phyloP scores from a whole-genome alignment of 2,888 invertebrate genomes.

The Heliothis peltigera region DNA sequence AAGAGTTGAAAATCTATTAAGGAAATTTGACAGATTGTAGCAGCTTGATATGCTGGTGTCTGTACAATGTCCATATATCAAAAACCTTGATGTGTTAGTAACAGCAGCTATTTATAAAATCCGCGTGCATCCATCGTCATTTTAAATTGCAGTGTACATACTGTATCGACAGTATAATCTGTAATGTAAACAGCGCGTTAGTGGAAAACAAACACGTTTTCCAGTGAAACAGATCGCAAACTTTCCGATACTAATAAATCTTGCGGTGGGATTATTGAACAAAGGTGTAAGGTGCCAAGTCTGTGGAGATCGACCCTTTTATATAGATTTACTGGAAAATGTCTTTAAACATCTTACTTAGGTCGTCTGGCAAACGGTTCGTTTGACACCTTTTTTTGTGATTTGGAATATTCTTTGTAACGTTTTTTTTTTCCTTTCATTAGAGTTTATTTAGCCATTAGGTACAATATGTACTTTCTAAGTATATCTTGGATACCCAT shows the following conservation, averaged over 20 bases:
- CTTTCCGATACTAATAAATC: slow-evolving; percentile 29
- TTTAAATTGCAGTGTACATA: neutral
- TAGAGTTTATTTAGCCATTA: too few relatives aligned
- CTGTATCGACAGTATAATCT: slow-evolving; percentile 1
- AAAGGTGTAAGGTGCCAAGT: slow-evolving; percentile 24
- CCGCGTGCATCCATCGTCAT: neutral
- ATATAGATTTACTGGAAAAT: slow-evolving; percentile 1
- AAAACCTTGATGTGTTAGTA: neutral
- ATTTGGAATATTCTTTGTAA: too few relatives aligned
- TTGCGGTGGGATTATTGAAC: slow-evolving; percentile 3
- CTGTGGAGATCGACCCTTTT: neutral
- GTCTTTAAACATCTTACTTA: neutral
- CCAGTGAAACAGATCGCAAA: slow-evolving; percentile 22
- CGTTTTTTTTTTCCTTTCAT: too few relatives aligned
- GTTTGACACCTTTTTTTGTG: neutral
- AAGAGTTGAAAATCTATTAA: too few relatives aligned
- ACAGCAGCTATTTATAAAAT: neutral
- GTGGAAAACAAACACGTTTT: slow-evolving; percentile 25
- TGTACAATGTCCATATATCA: neutral
- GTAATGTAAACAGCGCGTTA: slow-evolving; percentile 18
- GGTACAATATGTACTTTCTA: too few relatives aligned
- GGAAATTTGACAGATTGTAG: too few relatives aligned
- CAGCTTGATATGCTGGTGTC: too few relatives aligned
- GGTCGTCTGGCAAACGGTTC: neutral
- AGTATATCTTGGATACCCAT: too few relatives aligned